Evolutionary conservation across 2,888 invertebrate species (phyloP).

Genomic region (Melitaea athalia): DNA sequence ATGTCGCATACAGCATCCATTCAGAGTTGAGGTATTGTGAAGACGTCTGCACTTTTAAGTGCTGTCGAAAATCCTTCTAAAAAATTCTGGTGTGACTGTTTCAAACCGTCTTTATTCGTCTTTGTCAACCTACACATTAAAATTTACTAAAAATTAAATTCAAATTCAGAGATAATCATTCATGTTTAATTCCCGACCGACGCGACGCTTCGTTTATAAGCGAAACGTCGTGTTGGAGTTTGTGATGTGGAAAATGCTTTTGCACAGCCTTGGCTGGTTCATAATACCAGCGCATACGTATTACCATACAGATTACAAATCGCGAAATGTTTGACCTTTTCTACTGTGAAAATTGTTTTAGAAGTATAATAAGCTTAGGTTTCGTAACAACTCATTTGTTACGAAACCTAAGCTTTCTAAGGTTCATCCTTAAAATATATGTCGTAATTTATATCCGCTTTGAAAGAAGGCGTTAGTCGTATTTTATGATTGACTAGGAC

Average conservation of each 20-base stretch:
- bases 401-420: too few relatives aligned
- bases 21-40: background rate
- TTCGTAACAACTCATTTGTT: too few relatives aligned
- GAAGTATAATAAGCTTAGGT: too few relatives aligned
- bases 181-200: constrained; percentile 11
- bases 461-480: background rate
- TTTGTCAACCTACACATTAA: background rate
- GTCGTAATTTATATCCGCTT: background rate
- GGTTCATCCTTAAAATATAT: too few relatives aligned
- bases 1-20: constrained; percentile 13
- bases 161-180: constrained; percentile 8
- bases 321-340: background rate
- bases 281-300: constrained; percentile 10
- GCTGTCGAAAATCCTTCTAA: background rate
- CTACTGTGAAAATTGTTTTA: too few relatives aligned
- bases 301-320: background rate
- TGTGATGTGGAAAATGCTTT: constrained; percentile 23
- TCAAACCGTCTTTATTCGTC: too few relatives aligned
- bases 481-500: constrained; percentile 22
- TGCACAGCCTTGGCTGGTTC: constrained; percentile 11
- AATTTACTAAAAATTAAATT: background rate
- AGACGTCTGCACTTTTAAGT: background rate
- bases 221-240: constrained; percentile 20
- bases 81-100: background rate
- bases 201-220: constrained; percentile 6